These are phyloP conservation scores for Anabacerthia variegaticeps DNA, from an alignment of 2,797 vertebrate genomes.

Conservation along the genomic window DNA sequence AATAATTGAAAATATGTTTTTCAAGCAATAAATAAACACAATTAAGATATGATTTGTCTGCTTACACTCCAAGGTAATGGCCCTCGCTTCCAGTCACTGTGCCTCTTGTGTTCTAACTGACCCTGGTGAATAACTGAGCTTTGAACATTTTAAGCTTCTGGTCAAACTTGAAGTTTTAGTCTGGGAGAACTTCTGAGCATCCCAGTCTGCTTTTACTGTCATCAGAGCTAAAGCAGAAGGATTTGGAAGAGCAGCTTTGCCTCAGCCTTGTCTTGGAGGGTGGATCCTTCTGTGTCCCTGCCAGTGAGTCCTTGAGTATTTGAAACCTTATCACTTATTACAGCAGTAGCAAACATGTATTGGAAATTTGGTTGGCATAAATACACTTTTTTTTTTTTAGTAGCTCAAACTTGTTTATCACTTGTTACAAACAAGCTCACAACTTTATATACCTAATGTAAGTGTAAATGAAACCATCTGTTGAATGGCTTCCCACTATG, in stretches of 20 bases:
- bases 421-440: constrained; percentile 27
- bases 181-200: background rate
- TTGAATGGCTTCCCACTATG: constrained; percentile 29
- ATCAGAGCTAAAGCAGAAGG: background rate
- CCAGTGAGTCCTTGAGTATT: background rate
- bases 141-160: background rate
- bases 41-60: background rate
- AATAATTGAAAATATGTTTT: background rate
- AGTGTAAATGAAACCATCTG: constrained; percentile 65
- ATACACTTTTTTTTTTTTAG: background rate
- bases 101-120: background rate
- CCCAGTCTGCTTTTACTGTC: background rate
- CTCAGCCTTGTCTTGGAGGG: background rate
- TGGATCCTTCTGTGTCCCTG: background rate
- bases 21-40: background rate
- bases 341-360: background rate
- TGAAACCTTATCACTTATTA: background rate
- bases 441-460: constrained; percentile 31
- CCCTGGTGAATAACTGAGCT: background rate
- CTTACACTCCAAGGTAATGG: background rate
- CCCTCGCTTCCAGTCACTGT: background rate
- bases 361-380: background rate
- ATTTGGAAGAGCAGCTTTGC: background rate
- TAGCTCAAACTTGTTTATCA: constrained; percentile 9
- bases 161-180: background rate